A percentile compares a stretch with the other conserved stretches of the same genome.
Conservation (phyloP, 1,140 invertebrate genomes). For the Brachionus rotundiformis region DNA sequence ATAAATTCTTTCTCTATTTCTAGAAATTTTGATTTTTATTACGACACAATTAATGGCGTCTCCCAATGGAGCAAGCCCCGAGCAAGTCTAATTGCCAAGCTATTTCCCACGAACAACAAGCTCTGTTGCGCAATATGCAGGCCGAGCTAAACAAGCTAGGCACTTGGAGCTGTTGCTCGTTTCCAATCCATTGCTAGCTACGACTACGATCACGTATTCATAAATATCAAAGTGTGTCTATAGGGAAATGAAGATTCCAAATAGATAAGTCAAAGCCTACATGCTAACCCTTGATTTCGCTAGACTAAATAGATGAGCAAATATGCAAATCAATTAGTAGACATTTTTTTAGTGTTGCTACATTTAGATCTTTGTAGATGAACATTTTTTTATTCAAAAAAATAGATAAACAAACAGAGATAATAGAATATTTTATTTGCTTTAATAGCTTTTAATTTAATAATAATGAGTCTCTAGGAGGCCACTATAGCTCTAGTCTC, state of each 20-base stretch:
- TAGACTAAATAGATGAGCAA: constrained; percentile 30
- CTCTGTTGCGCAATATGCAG: not conserved
- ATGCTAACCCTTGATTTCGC: constrained; percentile 21
- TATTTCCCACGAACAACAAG: constrained; percentile 6
- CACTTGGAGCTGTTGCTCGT: not conserved
- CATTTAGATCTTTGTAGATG: not conserved
- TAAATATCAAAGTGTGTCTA: constrained; percentile 41
- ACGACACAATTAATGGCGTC: constrained; percentile 21
- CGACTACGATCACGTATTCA: not conserved
- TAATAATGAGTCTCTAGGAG: constrained; percentile 33
- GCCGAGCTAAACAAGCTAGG: too few relatives aligned
- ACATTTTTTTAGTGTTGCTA: constrained; percentile 20
- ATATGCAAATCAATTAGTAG: constrained; percentile 30
- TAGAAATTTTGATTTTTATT: not conserved
- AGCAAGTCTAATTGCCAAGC: not conserved
- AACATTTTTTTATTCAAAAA: constrained; percentile 14
- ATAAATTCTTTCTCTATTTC: not conserved
- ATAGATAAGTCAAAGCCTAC: not conserved
- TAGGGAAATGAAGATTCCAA: not conserved
- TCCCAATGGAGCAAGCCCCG: not conserved
- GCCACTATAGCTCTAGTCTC: not conserved
- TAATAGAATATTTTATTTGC: not conserved
- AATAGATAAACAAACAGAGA: constrained; percentile 43
- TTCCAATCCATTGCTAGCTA: not conserved
- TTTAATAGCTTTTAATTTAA: constrained; percentile 37